These are phyloP conservation scores for Pygathrix nemaeus DNA, from an alignment of 2,113 vertebrate species.

Conservation along the genomic window DNA sequence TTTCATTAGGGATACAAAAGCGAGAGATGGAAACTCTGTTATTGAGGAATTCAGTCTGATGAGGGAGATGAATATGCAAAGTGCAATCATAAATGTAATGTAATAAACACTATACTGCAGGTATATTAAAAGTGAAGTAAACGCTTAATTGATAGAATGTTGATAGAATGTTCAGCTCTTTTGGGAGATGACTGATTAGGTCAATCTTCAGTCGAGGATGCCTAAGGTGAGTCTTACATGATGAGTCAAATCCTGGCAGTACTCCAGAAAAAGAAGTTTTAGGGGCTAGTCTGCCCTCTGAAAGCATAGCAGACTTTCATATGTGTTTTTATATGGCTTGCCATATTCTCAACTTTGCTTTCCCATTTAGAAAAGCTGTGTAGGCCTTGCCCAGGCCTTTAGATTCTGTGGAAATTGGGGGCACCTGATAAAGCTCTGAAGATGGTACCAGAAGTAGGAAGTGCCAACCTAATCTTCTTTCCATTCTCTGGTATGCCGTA, in stretches of 20 bases:
- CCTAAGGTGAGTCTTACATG: neutral
- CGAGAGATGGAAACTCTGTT: neutral
- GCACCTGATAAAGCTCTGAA: neutral
- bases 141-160: neutral
- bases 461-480: neutral
- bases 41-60: neutral
- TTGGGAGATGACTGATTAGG: neutral
- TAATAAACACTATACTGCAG: neutral
- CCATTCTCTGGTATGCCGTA: neutral
- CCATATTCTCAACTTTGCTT: neutral
- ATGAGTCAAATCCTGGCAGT: neutral
- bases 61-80: neutral
- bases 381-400: neutral
- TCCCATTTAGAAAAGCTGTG: neutral
- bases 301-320: neutral
- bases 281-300: neutral
- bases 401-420: neutral
- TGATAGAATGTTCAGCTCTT: neutral
- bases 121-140: neutral
- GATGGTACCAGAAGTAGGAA: neutral
- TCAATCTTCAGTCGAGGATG: neutral
- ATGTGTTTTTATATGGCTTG: neutral
- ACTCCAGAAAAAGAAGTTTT: neutral
- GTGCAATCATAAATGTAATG: neutral
- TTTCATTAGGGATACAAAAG: neutral